Percentiles rank a stretch among this genome's conserved stretches.
Evolutionary conservation across 1,140 invertebrate species (phyloP).

Genomic region (Thaumetopoea pityocampa): DNA sequence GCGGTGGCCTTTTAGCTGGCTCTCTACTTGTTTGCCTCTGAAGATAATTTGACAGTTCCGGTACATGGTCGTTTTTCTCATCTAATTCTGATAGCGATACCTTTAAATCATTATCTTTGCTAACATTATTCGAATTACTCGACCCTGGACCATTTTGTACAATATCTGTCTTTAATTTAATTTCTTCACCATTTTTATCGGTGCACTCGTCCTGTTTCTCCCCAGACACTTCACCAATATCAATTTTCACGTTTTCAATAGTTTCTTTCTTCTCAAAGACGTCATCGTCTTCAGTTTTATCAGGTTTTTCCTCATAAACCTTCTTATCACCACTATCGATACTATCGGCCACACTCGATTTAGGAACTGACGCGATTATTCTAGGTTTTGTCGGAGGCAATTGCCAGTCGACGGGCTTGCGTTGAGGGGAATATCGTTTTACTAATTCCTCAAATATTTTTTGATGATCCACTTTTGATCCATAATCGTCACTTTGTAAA

Average conservation of each 20-base stretch:
- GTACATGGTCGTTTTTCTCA: conserved; percentile 57
- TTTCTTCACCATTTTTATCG: conserved; percentile 22
- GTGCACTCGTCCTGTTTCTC: conserved; percentile 4
- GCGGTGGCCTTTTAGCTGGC: conserved; percentile 34
- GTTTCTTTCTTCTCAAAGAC: conserved; percentile 51
- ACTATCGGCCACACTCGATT: conserved; percentile 51
- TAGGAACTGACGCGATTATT: conserved; percentile 61
- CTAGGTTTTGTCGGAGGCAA: conserved; percentile 61
- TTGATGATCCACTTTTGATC: conserved; percentile 55
- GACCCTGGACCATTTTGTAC: conserved; percentile 39
- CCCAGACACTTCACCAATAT: conserved; percentile 7
- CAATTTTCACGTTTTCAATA: conserved; percentile 1
- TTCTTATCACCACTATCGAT: conserved; percentile 39
- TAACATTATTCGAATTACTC: conserved; percentile 7
- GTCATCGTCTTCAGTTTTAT: conserved; percentile 44
- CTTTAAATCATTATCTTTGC: conserved; percentile 35
- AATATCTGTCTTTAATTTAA: conserved; percentile 31
- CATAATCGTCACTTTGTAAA: conserved; percentile 38
- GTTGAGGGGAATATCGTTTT: conserved; percentile 64
- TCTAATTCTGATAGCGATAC: conserved; percentile 47
- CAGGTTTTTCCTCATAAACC: conserved; percentile 26
- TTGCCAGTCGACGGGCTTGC: conserved; percentile 62
- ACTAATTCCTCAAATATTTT: conserved; percentile 64
- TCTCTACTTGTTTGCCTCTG: conserved; percentile 50
- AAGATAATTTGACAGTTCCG: conserved; percentile 47